A percentile compares a stretch with the other conserved stretches of the same genome.
phyloP scores from a whole-genome alignment of 2,888 invertebrate genomes.

The Dynastes tityus region DNA sequence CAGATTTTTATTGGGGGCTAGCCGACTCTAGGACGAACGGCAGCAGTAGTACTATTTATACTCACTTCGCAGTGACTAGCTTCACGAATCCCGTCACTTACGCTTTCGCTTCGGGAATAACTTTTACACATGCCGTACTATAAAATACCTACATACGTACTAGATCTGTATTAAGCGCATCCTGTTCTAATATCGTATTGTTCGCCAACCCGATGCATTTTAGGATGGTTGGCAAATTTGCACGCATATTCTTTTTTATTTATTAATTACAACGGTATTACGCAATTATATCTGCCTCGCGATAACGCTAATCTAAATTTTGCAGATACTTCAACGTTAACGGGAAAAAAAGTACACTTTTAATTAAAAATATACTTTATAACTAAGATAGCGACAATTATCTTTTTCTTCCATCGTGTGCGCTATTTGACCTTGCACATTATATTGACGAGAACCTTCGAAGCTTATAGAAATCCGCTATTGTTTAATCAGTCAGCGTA shows the following conservation, averaged over 20 bases:
- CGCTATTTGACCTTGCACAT: background rate
- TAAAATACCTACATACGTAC: too few species aligned
- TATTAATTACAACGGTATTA: background rate
- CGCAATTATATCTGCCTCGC: background rate
- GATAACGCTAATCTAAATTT: conserved; percentile 14
- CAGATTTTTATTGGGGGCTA: conserved; percentile 34
- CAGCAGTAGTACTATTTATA: conserved; percentile 2
- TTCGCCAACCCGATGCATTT: conserved; percentile 9
- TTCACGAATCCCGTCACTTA: background rate
- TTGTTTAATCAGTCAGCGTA: background rate
- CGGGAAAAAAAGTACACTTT: too few species aligned
- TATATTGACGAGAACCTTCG: background rate
- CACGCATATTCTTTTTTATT: background rate
- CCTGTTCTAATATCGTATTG: background rate
- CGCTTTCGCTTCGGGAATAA: conserved; percentile 4
- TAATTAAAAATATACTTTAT: background rate
- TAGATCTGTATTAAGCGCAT: background rate
- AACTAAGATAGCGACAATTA: background rate
- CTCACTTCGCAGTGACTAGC: conserved; percentile 2
- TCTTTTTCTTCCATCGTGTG: background rate
- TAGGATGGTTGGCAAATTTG: background rate
- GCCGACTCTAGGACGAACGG: background rate
- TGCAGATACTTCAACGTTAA: background rate
- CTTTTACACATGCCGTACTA: background rate
- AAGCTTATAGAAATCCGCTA: background rate